Evolutionary conservation across 2,888 invertebrate species (phyloP).

Genomic region (Andrena minutula): DNA sequence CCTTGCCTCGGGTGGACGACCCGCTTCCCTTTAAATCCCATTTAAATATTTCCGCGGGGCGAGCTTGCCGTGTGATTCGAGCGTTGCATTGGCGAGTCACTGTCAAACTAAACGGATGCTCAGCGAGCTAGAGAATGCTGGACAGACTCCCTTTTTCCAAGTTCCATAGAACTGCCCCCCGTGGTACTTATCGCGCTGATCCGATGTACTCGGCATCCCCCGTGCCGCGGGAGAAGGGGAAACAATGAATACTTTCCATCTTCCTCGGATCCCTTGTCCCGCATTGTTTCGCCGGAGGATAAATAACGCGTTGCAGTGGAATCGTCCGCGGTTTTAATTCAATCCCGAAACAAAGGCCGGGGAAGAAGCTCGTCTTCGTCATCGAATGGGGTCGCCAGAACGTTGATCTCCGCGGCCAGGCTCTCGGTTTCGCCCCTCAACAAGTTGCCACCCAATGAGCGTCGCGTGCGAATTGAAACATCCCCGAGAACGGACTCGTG

Average conservation of each 20-base stretch:
- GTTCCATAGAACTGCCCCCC: conserved; percentile 16
- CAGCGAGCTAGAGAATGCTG: neutral
- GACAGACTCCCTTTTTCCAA: neutral
- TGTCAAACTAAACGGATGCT: conserved; percentile 31
- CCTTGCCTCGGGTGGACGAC: conserved; percentile 2
- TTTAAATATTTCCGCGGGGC: conserved; percentile 13
- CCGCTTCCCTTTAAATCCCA: conserved; percentile 31
- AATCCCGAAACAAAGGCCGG: conserved; percentile 43
- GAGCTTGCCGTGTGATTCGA: conserved; percentile 12
- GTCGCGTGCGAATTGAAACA: conserved; percentile 34
- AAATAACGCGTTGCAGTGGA: conserved; percentile 50
- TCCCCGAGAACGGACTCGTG: conserved; percentile 31
- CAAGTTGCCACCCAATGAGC: neutral
- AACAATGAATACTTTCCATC: conserved; percentile 41
- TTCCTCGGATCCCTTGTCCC: neutral
- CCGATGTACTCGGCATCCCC: conserved; percentile 14
- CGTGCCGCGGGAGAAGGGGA: neutral
- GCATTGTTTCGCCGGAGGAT: conserved; percentile 47
- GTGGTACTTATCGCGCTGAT: conserved; percentile 29
- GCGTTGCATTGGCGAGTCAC: conserved; percentile 30
- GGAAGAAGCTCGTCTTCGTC: conserved; percentile 16
- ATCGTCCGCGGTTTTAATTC: conserved; percentile 55
- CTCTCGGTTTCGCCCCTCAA: conserved; percentile 31
- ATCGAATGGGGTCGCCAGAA: neutral
- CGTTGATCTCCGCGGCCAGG: neutral